Evolutionary conservation across 2,888 invertebrate species (phyloP), one percentile per base, ranked within the genome.

Genomic region (Lasioglossum morio): DNA sequence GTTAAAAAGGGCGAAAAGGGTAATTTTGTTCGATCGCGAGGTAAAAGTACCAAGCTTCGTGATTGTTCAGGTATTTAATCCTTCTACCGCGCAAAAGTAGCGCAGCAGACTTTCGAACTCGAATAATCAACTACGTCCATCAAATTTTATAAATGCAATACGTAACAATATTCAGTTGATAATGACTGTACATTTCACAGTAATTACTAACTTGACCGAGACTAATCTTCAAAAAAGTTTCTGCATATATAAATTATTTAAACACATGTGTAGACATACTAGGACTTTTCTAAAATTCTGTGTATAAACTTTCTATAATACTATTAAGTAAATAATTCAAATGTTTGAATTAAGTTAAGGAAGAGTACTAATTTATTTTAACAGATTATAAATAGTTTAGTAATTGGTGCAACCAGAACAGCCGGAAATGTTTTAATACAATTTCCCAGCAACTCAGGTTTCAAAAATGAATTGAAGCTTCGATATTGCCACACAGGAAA

Each of bases 1-100:
- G 81, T 85, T 91, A 84, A 88, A 88, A 87, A 82, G 85, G 73
- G 84, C 72, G 82, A 84, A 86, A 87, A 84, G 83, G 90, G 84
- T 87, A 89, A 87, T 89, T 87, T 69, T 27, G 84, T 77, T 87
- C 86, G 87, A 87, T 87, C 89, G 81, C 66, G 72, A 57, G 63
- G 76, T 75, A 77, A 63, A 83, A 77, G 80, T 77, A 85, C 72
- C 46, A 82, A 86, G 82, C 82, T 90, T 74, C 84, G 53, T 82
- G 82, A 86, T 88, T 78, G 88, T 90, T 85, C 85, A 46, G 82
- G 75, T 81, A 84, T 90, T 90, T 85, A 87, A 85, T 70, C 34
- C 43, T 43, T 79, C 76, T 80, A 37, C 79, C 60, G 57, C 77
- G 78, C 72, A 70, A 85, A 85, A 74, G 19, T 66, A 77, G 72